Conservation (phyloP, 1,140 invertebrate genomes). For the Cydia fagiglandana region DNA sequence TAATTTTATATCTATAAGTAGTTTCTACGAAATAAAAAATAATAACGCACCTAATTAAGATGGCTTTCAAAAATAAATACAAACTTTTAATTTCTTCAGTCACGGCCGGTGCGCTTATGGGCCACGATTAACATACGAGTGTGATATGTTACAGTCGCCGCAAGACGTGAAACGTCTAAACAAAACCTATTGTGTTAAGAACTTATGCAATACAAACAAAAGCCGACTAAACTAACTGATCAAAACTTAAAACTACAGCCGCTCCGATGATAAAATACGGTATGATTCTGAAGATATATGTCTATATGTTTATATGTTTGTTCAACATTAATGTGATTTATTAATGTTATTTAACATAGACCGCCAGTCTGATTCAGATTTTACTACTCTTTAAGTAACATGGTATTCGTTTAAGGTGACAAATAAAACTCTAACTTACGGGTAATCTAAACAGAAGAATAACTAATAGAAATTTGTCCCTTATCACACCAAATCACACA, state of each 20-base stretch:
- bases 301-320: too few species aligned
- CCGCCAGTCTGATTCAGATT: neutral
- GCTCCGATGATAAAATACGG: neutral
- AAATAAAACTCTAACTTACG: too few species aligned
- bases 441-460: too few species aligned
- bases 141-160: constrained; percentile 38
- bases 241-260: neutral
- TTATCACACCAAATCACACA: too few species aligned
- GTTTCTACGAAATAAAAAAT: constrained; percentile 11
- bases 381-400: neutral
- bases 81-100: constrained; percentile 54
- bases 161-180: constrained; percentile 44
- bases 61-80: constrained; percentile 25
- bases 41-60: constrained; percentile 18
- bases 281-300: neutral
- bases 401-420: too few species aligned
- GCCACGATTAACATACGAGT: constrained; percentile 50
- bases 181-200: constrained; percentile 47
- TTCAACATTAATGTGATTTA: too few species aligned
- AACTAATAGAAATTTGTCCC: too few species aligned
- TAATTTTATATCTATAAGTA: constrained; percentile 14
- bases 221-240: constrained; percentile 7
- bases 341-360: too few species aligned
- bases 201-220: constrained; percentile 40
- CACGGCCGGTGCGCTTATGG: constrained; percentile 49